These are phyloP conservation scores for Zele albiditarsus DNA, from an alignment of 2,888 invertebrate species.

Conservation along the genomic window DNA sequence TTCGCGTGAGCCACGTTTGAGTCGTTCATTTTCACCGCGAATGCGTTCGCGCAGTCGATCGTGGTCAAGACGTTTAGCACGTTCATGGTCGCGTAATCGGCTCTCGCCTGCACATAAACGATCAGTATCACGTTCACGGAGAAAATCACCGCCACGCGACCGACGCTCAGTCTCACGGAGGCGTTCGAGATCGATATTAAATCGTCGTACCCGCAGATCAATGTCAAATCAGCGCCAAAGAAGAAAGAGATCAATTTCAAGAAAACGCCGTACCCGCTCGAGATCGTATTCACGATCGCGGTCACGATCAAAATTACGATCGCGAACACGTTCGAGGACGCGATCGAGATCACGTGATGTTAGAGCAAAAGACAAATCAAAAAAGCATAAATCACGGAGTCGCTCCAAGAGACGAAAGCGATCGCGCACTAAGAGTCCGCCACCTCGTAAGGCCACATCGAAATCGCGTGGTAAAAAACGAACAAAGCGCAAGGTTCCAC, in stretches of 20 bases:
- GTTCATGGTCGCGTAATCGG: constrained; percentile 64
- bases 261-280: constrained; percentile 59
- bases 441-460: constrained; percentile 61
- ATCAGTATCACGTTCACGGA: constrained; percentile 58
- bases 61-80: constrained; percentile 45
- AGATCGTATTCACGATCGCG: constrained; percentile 51
- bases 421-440: constrained; percentile 60
- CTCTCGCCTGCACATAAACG: constrained; percentile 58
- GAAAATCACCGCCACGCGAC: constrained; percentile 61
- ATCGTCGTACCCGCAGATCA: constrained; percentile 33
- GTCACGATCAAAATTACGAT: constrained; percentile 29
- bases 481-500: constrained; percentile 65
- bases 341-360: constrained; percentile 22
- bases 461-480: constrained; percentile 69
- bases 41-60: constrained; percentile 57
- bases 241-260: constrained; percentile 51
- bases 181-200: constrained; percentile 53
- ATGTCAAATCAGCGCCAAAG: constrained; percentile 33
- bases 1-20: constrained; percentile 46
- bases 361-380: constrained; percentile 65
- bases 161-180: constrained; percentile 55
- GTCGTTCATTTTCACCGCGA: constrained; percentile 30
- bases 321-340: constrained; percentile 50
- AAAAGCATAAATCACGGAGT: constrained; percentile 69
- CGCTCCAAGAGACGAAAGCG: constrained; percentile 65